phyloP scores from a whole-genome alignment of 1,140 invertebrate genomes.

The Drosophila prosaltans region DNA sequence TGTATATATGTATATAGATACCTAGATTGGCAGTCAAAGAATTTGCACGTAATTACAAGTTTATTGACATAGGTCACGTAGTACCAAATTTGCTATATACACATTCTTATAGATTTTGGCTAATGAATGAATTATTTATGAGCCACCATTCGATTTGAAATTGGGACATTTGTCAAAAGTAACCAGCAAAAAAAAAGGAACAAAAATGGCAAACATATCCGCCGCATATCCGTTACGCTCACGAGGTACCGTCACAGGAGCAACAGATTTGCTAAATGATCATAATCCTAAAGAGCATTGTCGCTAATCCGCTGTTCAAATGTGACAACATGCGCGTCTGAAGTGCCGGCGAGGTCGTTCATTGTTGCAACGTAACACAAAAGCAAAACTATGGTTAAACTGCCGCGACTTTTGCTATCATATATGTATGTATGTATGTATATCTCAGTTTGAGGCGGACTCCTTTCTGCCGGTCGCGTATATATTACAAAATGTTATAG shows the following conservation, averaged over 20 bases:
- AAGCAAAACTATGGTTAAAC: slow-evolving; percentile 13
- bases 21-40: slow-evolving; percentile 27
- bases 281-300: slow-evolving; percentile 78
- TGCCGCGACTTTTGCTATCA: slow-evolving; percentile 13
- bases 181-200: slow-evolving; percentile 24
- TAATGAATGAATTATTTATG: slow-evolving; percentile 32
- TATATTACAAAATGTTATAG: slow-evolving; percentile 32
- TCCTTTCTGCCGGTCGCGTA: slow-evolving; percentile 23
- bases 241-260: slow-evolving; percentile 60
- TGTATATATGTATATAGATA: background rate
- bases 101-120: background rate
- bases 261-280: slow-evolving; percentile 83
- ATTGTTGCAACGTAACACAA: slow-evolving; percentile 22
- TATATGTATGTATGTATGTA: no score
- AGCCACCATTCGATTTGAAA: slow-evolving; percentile 14
- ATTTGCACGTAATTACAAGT: slow-evolving; percentile 72
- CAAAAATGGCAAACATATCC: slow-evolving; percentile 33
- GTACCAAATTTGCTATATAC: background rate
- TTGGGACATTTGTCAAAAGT: slow-evolving; percentile 74
- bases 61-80: slow-evolving; percentile 80
- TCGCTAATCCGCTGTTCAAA: slow-evolving; percentile 82
- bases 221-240: slow-evolving; percentile 44
- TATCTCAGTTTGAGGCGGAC: slow-evolving; percentile 21
- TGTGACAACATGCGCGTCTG: slow-evolving; percentile 80
- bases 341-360: slow-evolving; percentile 58